These are phyloP conservation scores for Leuctra nigra DNA, from an alignment of 2,888 invertebrate species.

Conservation along the genomic window DNA sequence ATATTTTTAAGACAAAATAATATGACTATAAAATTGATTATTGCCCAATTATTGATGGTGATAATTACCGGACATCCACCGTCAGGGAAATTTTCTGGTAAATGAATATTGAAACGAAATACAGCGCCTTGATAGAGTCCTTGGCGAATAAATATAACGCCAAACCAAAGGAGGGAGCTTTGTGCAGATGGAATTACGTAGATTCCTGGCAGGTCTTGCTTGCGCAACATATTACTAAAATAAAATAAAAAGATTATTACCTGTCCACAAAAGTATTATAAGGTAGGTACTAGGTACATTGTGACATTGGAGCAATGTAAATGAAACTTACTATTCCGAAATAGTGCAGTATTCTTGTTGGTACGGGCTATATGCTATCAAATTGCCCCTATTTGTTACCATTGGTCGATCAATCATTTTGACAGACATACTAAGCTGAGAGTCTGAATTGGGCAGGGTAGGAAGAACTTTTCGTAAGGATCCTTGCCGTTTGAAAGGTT, in stretches of 20 bases:
- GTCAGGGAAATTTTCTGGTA: conserved; percentile 86
- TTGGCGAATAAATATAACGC: conserved; percentile 81
- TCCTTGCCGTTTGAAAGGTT: conserved; percentile 45
- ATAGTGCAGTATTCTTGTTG: conserved; percentile 85
- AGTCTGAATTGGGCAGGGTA: conserved; percentile 43
- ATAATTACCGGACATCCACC: conserved; percentile 71
- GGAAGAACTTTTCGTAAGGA: conserved; percentile 52
- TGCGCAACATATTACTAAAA: conserved; percentile 75
- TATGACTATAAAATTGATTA: not conserved
- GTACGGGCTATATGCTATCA: conserved; percentile 64
- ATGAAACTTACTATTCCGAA: conserved; percentile 78
- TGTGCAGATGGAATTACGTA: conserved; percentile 90
- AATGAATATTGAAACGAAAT: conserved; percentile 78
- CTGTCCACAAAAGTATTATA: not conserved
- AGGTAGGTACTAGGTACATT: too few relatives aligned
- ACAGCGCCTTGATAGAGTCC: conserved; percentile 86
- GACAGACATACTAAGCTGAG: conserved; percentile 53
- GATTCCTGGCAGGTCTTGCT: conserved; percentile 78
- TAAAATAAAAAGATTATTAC: conserved; percentile 25
- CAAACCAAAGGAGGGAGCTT: conserved; percentile 79
- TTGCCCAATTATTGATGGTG: not conserved
- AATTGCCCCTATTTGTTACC: conserved; percentile 39
- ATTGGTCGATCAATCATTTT: conserved; percentile 48
- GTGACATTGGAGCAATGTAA: conserved; percentile 31
- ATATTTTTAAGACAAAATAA: not conserved